Percentiles rank a stretch among this genome's conserved stretches.
These are phyloP conservation scores for Syrista parreyssii DNA, from an alignment of 2,888 invertebrate genomes.

Conservation along the genomic window DNA sequence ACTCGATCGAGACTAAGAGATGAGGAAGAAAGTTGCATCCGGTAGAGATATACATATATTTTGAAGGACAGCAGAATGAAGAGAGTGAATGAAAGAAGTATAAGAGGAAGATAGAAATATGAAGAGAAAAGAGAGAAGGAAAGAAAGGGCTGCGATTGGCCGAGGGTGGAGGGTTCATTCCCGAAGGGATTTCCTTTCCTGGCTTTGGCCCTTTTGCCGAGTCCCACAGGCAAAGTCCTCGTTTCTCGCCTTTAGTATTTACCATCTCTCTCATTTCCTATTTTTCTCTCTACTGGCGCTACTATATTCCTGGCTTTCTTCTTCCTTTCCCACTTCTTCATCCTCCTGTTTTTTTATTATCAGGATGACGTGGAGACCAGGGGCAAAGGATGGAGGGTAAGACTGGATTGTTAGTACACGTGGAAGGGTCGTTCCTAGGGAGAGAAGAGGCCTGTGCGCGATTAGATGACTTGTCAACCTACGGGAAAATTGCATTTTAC, in stretches of 20 bases:
- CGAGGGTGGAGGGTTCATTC: slow-evolving; percentile 10
- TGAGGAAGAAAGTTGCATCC: neutral
- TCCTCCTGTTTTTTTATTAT: neutral
- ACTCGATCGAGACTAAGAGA: neutral
- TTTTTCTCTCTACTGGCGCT: neutral
- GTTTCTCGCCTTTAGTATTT: neutral
- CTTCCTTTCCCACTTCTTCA: neutral
- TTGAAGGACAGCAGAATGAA: neutral
- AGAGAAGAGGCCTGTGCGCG: slow-evolving; percentile 55
- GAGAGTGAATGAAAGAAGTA: neutral
- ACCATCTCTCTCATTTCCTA: neutral
- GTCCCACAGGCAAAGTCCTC: neutral
- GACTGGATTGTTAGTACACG: slow-evolving; percentile 8
- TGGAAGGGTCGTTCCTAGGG: neutral
- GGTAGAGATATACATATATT: neutral
- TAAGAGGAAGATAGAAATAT: slow-evolving; percentile 52
- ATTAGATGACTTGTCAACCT: slow-evolving; percentile 72
- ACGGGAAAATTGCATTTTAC: slow-evolving; percentile 71
- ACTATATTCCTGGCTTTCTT: neutral
- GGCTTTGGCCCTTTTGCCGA: neutral
- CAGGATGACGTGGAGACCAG: slow-evolving; percentile 12
- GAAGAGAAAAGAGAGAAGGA: slow-evolving; percentile 42
- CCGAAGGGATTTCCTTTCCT: neutral
- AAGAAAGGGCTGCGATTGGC: slow-evolving; percentile 6
- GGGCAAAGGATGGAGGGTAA: slow-evolving; percentile 19